Evolutionary conservation across 2,797 vertebrate genomes (phyloP).

Genomic region (Buphagus erythrorhynchus): DNA sequence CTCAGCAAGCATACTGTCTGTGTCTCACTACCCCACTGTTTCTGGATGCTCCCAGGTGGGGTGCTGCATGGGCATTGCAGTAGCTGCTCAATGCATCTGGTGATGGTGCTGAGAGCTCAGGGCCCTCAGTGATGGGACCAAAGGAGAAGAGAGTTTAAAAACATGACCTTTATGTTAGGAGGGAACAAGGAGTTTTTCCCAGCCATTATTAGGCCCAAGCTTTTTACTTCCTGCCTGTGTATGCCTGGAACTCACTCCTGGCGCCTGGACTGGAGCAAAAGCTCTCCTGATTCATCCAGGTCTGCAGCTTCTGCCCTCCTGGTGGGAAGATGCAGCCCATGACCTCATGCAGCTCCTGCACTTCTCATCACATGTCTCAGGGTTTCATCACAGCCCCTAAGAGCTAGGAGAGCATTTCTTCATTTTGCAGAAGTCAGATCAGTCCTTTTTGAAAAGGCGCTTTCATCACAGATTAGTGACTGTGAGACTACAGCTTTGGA

Average conservation of each 20-base stretch:
- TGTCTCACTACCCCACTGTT: background rate
- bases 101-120: background rate
- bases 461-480: background rate
- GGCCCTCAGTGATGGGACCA: background rate
- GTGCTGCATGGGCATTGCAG: background rate
- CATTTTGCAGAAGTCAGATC: background rate
- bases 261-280: background rate
- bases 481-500: background rate
- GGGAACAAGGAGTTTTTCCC: background rate
- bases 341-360: background rate
- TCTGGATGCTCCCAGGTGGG: background rate
- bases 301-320: background rate
- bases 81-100: background rate
- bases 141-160: background rate
- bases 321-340: background rate
- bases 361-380: background rate
- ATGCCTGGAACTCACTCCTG: accelerated
- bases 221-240: background rate
- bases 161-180: accelerated
- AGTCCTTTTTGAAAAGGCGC: background rate
- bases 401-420: background rate
- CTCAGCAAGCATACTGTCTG: background rate
- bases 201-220: background rate
- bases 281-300: background rate
- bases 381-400: background rate